Percentiles rank a stretch among this genome's conserved stretches.
Evolutionary conservation across 1,140 invertebrate genomes (phyloP).

Genomic region (Rhyzopertha dominica): DNA sequence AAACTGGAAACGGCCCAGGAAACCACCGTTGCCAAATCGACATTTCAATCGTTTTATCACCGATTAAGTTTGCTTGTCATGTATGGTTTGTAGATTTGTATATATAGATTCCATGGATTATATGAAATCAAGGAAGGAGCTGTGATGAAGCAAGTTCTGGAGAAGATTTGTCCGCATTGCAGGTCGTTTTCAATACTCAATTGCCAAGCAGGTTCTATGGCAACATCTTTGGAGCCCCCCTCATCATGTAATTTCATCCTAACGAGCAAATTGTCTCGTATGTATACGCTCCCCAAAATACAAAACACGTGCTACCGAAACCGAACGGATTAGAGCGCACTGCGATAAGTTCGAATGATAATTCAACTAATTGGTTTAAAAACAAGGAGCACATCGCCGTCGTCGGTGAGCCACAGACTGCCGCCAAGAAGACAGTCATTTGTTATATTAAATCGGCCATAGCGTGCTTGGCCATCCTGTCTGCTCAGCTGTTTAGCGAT

Average conservation of each 20-base stretch:
- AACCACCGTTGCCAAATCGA: too few relatives aligned
- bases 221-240: too few relatives aligned
- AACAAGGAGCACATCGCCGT: constrained; percentile 33
- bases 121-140: too few relatives aligned
- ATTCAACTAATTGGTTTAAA: constrained; percentile 45
- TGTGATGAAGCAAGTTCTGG: too few relatives aligned
- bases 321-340: constrained; percentile 8
- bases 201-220: constrained; percentile 2
- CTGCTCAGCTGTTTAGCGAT: constrained; percentile 47
- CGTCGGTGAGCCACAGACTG: constrained; percentile 36
- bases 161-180: too few relatives aligned
- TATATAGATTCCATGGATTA: too few relatives aligned
- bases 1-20: too few relatives aligned
- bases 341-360: constrained; percentile 40
- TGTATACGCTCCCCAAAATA: constrained; percentile 8
- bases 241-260: too few relatives aligned
- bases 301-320: constrained; percentile 15
- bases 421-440: constrained; percentile 41
- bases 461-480: constrained; percentile 41
- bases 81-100: too few relatives aligned
- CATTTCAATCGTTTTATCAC: too few relatives aligned
- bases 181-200: too few relatives aligned
- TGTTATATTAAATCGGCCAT: constrained; percentile 46
- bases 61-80: too few relatives aligned
- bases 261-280: constrained; percentile 1